Conservation (phyloP, 2,113 vertebrate genomes). For the Lethenteron camtschaticum region DNA sequence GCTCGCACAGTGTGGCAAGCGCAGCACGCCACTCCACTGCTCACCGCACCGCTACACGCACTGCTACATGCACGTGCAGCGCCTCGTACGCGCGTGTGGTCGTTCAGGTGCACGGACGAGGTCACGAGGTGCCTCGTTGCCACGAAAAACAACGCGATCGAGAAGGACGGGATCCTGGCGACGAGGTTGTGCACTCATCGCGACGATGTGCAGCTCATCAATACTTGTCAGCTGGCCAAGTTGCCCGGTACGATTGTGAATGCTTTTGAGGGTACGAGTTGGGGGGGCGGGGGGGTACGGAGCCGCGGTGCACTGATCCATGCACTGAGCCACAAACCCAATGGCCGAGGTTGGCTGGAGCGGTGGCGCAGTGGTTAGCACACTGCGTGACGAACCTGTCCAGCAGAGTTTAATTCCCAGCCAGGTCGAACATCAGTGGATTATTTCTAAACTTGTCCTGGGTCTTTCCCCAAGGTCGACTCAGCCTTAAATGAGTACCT, state of each 20-base stretch:
- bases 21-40: neutral
- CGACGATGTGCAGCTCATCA: conserved; percentile 75
- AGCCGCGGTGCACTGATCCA: neutral
- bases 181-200: conserved; percentile 83
- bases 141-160: conserved; percentile 41
- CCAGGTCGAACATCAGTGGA: too few relatives aligned
- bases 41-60: neutral
- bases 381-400: too few relatives aligned
- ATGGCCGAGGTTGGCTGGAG: too few relatives aligned
- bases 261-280: neutral
- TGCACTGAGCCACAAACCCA: too few relatives aligned
- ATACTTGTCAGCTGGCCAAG: conserved; percentile 40
- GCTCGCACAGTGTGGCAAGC: neutral
- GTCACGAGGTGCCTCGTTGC: conserved; percentile 36
- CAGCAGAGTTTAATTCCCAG: too few relatives aligned
- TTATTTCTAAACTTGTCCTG: too few relatives aligned
- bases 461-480: too few relatives aligned
- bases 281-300: neutral
- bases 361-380: too few relatives aligned
- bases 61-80: too few relatives aligned
- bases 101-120: conserved; percentile 51
- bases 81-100: too few relatives aligned
- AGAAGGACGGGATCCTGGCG: conserved; percentile 66
- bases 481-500: too few relatives aligned
- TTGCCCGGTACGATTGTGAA: conserved; percentile 35